phyloP scores from a whole-genome alignment of 2,888 invertebrate genomes.

The Steinernema hermaphroditum region DNA sequence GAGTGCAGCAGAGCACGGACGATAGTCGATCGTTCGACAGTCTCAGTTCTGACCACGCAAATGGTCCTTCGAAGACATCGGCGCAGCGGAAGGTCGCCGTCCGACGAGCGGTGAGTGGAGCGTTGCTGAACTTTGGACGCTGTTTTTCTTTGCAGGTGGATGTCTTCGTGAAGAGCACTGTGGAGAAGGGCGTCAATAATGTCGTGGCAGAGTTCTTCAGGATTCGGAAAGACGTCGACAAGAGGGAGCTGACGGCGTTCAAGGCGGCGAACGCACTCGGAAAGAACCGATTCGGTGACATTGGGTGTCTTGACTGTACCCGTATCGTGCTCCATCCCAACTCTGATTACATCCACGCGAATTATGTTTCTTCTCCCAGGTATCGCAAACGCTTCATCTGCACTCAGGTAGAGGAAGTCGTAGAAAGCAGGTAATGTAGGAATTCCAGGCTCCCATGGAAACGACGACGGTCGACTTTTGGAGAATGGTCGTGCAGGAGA shows the following conservation, averaged over 20 bases:
- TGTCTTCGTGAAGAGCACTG: not conserved
- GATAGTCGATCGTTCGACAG: conserved; percentile 2
- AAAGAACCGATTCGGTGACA: conserved; percentile 32
- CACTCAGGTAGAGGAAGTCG: conserved; percentile 24
- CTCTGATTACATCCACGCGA: conserved; percentile 36
- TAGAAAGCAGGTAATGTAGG: not conserved
- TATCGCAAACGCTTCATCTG: conserved; percentile 31
- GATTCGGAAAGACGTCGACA: conserved; percentile 24
- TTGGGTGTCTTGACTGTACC: conserved; percentile 33
- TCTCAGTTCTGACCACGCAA: not conserved
- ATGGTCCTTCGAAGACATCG: not conserved
- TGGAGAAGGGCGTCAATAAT: conserved; percentile 32
- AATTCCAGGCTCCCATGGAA: conserved; percentile 33
- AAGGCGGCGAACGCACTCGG: conserved; percentile 5
- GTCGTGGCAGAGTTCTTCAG: conserved; percentile 24
- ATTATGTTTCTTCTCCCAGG: conserved; percentile 25
- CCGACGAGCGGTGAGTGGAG: not conserved
- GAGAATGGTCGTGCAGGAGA: conserved; percentile 40
- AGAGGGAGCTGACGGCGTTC: conserved; percentile 29
- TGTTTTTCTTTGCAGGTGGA: conserved; percentile 3
- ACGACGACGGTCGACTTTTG: conserved; percentile 37
- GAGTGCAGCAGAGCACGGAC: not conserved
- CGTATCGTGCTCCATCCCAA: conserved; percentile 32
- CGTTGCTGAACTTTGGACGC: not conserved
- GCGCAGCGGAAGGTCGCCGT: conserved; percentile 4